Evolutionary conservation across 1,140 invertebrate genomes (phyloP), one percentile per base, ranked within the genome.

Genomic region (Forficula auricularia): DNA sequence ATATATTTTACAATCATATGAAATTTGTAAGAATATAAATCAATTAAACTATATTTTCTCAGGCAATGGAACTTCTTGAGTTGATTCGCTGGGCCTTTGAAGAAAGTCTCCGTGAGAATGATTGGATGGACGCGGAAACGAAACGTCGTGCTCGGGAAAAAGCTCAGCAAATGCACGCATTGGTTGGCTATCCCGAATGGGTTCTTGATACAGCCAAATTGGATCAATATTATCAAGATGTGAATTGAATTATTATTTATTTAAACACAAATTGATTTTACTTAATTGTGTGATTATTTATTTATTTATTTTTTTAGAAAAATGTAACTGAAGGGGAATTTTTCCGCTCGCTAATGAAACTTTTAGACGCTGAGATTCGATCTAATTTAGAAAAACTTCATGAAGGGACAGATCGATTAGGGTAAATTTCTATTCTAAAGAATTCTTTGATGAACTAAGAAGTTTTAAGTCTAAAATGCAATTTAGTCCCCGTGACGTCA

Each of bases 71-170:
- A 54, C 81, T 87, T 77, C 71, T 86, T 19, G 56, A 70, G 36
- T 77, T 82, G 50, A 73, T 88, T 2, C 67, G 72, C 40, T 56
- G 63, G 3, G 73, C 81, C 2, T 85, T 86, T 56, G 69, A 77
- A 32, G 71, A 73, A 31, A 69, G 77, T 41, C 65, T 86, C 0
- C 52, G 66, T 0, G 64, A 73, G 46, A 60, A 80, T 9, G 66
- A 75, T 12, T 88, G 83, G 83, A 85, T 88, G 79, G 82, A 86
- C 54, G 60, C 63, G 2, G 63, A 61, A 15, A 84, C 82, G 7
- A 67, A 68, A 43, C 54, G 60, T 40, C 65, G 62, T 47, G 75
- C 75, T 2, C 64, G 76, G 27, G 58, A 54, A 42, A 79, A 79
- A 54, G 60, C 77, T 19, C 58, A 66, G 43, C 71, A 72, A 16